These are phyloP conservation scores for Lithosia quadra DNA, from an alignment of 2,888 invertebrate genomes.

Conservation along the genomic window DNA sequence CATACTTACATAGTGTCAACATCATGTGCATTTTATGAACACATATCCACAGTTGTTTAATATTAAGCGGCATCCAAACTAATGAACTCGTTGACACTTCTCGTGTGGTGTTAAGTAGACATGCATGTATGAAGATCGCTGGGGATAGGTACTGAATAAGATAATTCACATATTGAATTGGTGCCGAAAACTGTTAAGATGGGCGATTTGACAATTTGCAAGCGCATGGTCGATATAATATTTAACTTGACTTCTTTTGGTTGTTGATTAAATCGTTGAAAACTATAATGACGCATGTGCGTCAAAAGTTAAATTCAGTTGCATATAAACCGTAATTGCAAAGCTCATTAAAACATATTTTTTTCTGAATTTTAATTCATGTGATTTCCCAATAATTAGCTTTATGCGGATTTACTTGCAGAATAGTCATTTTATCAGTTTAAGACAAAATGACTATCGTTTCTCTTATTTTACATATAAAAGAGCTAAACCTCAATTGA, in stretches of 20 bases:
- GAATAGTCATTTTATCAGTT: too few relatives aligned
- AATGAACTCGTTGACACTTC: not conserved
- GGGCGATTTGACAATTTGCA: not conserved
- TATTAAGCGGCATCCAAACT: not conserved
- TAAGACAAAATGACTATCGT: not conserved
- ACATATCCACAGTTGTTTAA: not conserved
- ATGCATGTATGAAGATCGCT: not conserved
- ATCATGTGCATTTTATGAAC: conserved; percentile 1
- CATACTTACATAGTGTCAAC: not conserved
- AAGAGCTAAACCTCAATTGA: not conserved
- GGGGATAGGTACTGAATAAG: not conserved
- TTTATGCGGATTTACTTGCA: too few relatives aligned
- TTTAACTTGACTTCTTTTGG: not conserved
- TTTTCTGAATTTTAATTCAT: too few relatives aligned
- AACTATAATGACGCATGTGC: not conserved
- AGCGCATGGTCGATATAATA: not conserved
- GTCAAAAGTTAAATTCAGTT: not conserved
- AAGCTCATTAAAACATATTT: too few relatives aligned
- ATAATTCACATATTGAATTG: not conserved
- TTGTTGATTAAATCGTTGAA: not conserved
- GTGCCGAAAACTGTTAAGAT: not conserved
- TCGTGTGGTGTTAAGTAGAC: not conserved
- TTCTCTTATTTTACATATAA: not conserved
- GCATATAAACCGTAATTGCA: not conserved
- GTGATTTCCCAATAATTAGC: too few relatives aligned